Evolutionary conservation across 2,113 vertebrate genomes (phyloP), one percentile per base, ranked within the genome.

Genomic region (Seriola dumerili): DNA sequence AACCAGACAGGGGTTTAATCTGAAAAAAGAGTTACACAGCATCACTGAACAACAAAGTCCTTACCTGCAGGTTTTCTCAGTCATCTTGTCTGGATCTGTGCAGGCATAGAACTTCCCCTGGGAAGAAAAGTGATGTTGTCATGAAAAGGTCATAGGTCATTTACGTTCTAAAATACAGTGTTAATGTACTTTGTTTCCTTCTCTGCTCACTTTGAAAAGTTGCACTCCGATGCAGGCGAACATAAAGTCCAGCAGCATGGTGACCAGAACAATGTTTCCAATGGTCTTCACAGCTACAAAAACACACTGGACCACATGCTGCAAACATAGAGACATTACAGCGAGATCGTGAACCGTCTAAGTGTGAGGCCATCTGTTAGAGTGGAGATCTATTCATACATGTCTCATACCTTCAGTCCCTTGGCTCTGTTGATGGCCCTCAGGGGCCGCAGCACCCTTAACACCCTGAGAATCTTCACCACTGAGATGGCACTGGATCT

Each of bases 211-310:
- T 96, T 97, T 98, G 93, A 99, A 99, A 23, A 99, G 97, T 89
- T 99, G 97, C 14, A 99, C 97, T 0, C 97, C 97, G 0, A 99
- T 97, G 93, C 97, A 99, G 83, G 97, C 96, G 10, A 99, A 99
- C 95, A 98, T 97, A 93, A 99, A 99, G 90, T 99, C 97, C 83
- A 99, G 94, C 75, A 99, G 87, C 0, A 97, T 97, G 0, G 97
- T 98, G 81, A 99, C 97, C 21, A 98, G 88, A 10, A 99, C 97
- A 0, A 99, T 98, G 88, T 99, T 99, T 14, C 97, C 97, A 0
- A 99, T 99, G 2, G 97, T 99, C 94, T 97, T 97, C 89, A 99
- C 96, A 71, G 97, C 97, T 83, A 99, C 97, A 0, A 99, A 99
- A 71, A 98, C 96, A 0, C 97, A 99, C 91, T 98, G 97, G 40